Evolutionary conservation across 2,797 vertebrate genomes (phyloP).

Genomic region (Nannoperca obscura): DNA sequence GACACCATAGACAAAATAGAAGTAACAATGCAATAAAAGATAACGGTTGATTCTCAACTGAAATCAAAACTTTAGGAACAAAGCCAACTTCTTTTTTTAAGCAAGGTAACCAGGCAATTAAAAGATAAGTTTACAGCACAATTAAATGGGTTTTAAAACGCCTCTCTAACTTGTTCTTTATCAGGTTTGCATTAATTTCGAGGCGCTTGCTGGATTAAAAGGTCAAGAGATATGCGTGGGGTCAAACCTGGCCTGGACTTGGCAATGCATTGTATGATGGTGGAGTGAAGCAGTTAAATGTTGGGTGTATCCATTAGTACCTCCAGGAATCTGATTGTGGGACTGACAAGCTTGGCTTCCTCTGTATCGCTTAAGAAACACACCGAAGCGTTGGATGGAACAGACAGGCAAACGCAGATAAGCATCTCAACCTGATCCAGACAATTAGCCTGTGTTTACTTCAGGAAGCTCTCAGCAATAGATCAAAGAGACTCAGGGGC

Average conservation of each 20-base stretch:
- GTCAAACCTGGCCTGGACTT: constrained; percentile 54
- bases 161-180: constrained; percentile 64
- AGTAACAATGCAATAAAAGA: constrained; percentile 11
- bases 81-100: constrained; percentile 44
- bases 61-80: constrained; percentile 48
- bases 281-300: constrained; percentile 42
- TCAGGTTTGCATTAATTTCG: constrained; percentile 77
- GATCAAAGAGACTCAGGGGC: constrained; percentile 85
- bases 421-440: constrained; percentile 89
- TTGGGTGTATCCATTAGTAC: constrained; percentile 30
- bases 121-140: constrained; percentile 77
- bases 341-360: constrained; percentile 80
- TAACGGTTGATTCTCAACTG: constrained; percentile 13
- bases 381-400: constrained; percentile 82
- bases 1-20: neutral
- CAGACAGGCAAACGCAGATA: constrained; percentile 81
- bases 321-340: constrained; percentile 78
- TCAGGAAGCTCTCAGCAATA: constrained; percentile 82
- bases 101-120: constrained; percentile 74
- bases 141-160: constrained; percentile 68
- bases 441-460: constrained; percentile 94
- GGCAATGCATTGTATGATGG: constrained; percentile 10
- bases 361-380: constrained; percentile 83
- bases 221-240: constrained; percentile 72
- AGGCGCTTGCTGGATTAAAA: constrained; percentile 73